Conservation (phyloP, 1,140 invertebrate genomes). For the Neelides sp. region DNA sequence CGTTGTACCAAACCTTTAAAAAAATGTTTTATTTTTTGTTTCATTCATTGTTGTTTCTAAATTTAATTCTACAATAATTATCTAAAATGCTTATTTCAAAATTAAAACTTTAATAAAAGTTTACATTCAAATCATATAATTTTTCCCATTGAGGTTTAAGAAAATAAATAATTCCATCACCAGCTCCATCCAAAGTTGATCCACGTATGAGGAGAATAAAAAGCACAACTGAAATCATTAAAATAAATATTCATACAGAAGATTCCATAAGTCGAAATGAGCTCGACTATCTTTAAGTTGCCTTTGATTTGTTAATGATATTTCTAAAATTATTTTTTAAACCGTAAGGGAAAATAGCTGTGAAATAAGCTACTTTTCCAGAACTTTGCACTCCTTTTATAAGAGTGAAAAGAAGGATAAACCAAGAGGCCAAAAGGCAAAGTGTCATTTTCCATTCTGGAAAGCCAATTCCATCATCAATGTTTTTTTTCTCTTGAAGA, state of each 20-base stretch:
- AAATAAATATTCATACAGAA: too few relatives aligned
- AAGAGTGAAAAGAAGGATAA: slow-evolving; percentile 58
- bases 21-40: neutral
- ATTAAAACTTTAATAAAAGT: slow-evolving; percentile 17
- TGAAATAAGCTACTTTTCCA: slow-evolving; percentile 70
- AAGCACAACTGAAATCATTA: too few relatives aligned
- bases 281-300: too few relatives aligned
- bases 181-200: slow-evolving; percentile 55
- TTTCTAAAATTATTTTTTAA: too few relatives aligned
- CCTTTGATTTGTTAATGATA: too few relatives aligned
- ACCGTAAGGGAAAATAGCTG: slow-evolving; percentile 61
- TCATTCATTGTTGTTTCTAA: neutral
- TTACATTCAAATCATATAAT: slow-evolving; percentile 36
- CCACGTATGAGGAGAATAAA: slow-evolving; percentile 55
- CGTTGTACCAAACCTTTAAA: slow-evolving; percentile 37
- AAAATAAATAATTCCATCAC: slow-evolving; percentile 59
- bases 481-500: slow-evolving; percentile 49
- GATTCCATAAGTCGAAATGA: too few relatives aligned
- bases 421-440: slow-evolving; percentile 60
- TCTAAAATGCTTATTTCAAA: slow-evolving; percentile 4
- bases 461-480: slow-evolving; percentile 54
- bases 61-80: neutral
- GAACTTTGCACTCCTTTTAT: slow-evolving; percentile 52
- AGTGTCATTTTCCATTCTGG: slow-evolving; percentile 61
- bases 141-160: slow-evolving; percentile 58